A percentile compares a stretch with the other conserved stretches of the same genome.
These are phyloP conservation scores for Geococcyx californianus DNA, from an alignment of 2,113 vertebrate species.

Conservation along the genomic window DNA sequence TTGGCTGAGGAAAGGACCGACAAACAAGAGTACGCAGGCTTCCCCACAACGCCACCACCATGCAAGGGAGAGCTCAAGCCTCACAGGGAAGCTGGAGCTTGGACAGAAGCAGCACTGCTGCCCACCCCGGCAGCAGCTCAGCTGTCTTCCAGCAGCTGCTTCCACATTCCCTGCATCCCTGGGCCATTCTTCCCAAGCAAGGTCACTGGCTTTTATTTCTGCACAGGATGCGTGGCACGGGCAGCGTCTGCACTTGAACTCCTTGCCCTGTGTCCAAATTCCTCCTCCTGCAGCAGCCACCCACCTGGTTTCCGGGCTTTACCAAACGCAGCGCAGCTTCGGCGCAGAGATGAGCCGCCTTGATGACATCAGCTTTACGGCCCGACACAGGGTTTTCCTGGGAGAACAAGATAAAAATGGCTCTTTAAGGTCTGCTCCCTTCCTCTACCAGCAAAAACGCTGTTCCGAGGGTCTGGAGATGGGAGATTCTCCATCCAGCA, in stretches of 20 bases:
- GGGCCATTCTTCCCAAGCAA: background rate
- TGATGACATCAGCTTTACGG: slow-evolving; percentile 94
- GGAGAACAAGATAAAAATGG: background rate
- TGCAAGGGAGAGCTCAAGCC: background rate
- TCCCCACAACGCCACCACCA: background rate
- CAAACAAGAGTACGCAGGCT: background rate
- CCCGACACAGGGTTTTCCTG: slow-evolving; percentile 90
- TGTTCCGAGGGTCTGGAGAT: accelerated
- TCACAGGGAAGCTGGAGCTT: background rate
- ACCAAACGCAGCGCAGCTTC: slow-evolving; percentile 95
- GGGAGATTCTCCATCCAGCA: background rate
- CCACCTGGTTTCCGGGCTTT: slow-evolving; percentile 97
- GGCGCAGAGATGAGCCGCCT: slow-evolving; percentile 92
- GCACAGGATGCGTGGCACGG: accelerated
- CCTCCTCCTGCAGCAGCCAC: background rate
- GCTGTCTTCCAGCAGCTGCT: background rate
- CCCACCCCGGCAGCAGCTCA: background rate
- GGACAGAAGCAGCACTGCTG: background rate
- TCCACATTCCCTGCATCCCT: background rate
- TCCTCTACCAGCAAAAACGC: background rate
- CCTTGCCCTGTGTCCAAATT: no score
- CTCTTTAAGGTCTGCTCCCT: background rate
- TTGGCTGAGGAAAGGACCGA: background rate
- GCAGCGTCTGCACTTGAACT: background rate
- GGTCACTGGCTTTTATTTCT: background rate